Conservation (phyloP, 2,113 vertebrate species). For the Coturnix japonica region DNA sequence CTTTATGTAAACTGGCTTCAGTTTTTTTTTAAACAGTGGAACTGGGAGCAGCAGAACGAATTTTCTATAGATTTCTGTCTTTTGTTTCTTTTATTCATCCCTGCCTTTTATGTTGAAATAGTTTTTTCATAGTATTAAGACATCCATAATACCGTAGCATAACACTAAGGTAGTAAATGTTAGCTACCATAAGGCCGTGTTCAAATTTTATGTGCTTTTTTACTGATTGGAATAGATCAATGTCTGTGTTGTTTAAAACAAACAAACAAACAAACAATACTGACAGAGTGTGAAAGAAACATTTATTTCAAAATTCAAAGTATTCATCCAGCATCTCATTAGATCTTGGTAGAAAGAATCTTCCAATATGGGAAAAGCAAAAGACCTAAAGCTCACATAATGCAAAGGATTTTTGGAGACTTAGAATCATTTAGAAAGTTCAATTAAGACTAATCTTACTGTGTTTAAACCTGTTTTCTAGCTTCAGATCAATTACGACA, state of each 20-base stretch:
- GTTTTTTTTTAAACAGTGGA: background rate
- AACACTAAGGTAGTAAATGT: background rate
- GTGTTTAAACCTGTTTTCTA: slow-evolving; percentile 70
- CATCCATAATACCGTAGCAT: background rate
- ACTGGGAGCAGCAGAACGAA: background rate
- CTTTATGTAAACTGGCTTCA: background rate
- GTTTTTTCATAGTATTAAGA: background rate
- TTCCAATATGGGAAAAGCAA: background rate
- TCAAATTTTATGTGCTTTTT: background rate
- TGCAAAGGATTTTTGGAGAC: background rate
- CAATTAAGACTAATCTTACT: background rate
- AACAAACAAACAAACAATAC: no score
- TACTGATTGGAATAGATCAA: background rate
- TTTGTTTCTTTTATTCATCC: background rate
- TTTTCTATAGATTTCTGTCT: background rate
- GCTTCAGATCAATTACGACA: slow-evolving; percentile 99
- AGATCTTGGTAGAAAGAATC: background rate
- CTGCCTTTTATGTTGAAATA: background rate
- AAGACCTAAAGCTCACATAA: background rate
- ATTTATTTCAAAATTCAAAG: background rate
- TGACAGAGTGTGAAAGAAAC: background rate
- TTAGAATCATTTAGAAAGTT: background rate
- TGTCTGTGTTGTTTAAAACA: background rate
- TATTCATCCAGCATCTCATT: background rate
- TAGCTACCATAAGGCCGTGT: background rate